Evolutionary conservation across 2,888 invertebrate genomes (phyloP).

Genomic region (Cordylochernes scorpioides): DNA sequence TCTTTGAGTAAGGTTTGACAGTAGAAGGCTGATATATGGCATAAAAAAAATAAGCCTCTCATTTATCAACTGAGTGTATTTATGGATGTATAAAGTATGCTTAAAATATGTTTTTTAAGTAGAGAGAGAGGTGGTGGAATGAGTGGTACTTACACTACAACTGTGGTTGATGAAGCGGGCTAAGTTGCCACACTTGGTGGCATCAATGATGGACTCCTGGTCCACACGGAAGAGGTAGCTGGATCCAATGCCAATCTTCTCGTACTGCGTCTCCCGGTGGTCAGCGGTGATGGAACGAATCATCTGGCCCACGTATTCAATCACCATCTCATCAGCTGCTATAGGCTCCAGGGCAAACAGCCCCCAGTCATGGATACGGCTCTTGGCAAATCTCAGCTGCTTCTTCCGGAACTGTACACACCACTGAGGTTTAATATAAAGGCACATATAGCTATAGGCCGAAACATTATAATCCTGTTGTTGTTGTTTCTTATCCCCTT

Average conservation of each 20-base stretch:
- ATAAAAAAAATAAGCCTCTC: too few relatives aligned
- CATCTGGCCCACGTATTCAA: conserved; percentile 96
- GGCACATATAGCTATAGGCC: too few relatives aligned
- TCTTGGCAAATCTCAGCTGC: conserved; percentile 84
- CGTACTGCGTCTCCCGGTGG: conserved; percentile 77
- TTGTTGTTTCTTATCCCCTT: too few relatives aligned
- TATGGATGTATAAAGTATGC: too few relatives aligned
- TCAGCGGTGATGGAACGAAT: conserved; percentile 80
- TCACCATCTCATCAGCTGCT: conserved; percentile 97
- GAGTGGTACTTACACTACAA: conserved; percentile 72
- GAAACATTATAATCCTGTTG: too few relatives aligned
- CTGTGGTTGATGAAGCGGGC: conserved; percentile 97
- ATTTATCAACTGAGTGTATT: too few relatives aligned
- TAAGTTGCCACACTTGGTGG: conserved; percentile 90
- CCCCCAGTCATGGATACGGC: conserved; percentile 97
- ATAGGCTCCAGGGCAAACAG: conserved; percentile 96
- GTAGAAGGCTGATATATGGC: too few relatives aligned
- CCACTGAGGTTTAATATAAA: too few relatives aligned
- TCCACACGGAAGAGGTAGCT: conserved; percentile 95
- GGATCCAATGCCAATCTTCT: conserved; percentile 85
- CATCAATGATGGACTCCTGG: conserved; percentile 89
- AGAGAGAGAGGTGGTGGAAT: too few relatives aligned
- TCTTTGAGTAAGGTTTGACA: too few relatives aligned
- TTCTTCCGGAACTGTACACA: conserved; percentile 49
- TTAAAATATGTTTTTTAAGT: too few relatives aligned